Conservation (phyloP, 2,113 vertebrate genomes). For the Proterorhinus semilunaris region DNA sequence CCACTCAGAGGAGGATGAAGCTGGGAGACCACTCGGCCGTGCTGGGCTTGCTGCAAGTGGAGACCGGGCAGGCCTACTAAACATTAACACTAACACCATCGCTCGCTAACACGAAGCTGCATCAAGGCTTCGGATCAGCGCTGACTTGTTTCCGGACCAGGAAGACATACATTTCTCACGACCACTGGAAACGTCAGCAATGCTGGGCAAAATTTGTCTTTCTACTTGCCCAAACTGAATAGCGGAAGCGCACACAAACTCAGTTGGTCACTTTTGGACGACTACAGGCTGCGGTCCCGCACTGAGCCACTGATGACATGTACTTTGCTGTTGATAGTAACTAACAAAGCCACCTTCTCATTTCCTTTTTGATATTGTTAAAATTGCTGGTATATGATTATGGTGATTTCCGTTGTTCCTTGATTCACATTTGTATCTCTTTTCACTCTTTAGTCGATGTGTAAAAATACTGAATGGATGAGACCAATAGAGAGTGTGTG, state of each 20-base stretch:
- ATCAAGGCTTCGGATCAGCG: slow-evolving; percentile 49
- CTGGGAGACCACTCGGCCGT: slow-evolving; percentile 96
- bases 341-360: slow-evolving; percentile 70
- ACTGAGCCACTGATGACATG: slow-evolving; percentile 64
- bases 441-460: slow-evolving; percentile 62
- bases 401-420: slow-evolving; percentile 71
- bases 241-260: slow-evolving; percentile 21
- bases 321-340: slow-evolving; percentile 75
- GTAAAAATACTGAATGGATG: slow-evolving; percentile 54
- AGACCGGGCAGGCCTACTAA: slow-evolving; percentile 97
- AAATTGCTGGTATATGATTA: slow-evolving; percentile 73
- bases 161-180: slow-evolving; percentile 14
- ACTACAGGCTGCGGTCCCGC: slow-evolving; percentile 51
- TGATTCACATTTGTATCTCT: slow-evolving; percentile 69
- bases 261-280: slow-evolving; percentile 20
- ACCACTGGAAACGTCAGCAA: slow-evolving; percentile 30
- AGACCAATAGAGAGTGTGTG: slow-evolving; percentile 37
- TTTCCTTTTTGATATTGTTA: slow-evolving; percentile 73
- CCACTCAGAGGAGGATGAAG: slow-evolving; percentile 97
- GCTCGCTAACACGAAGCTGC: slow-evolving; percentile 39
- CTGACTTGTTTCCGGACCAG: slow-evolving; percentile 30
- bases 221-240: slow-evolving; percentile 29
- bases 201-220: slow-evolving; percentile 12
- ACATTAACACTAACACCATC: not conserved
- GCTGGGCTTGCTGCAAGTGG: slow-evolving; percentile 96